phyloP scores from a whole-genome alignment of 2,113 vertebrate genomes.

The Naja naja region DNA sequence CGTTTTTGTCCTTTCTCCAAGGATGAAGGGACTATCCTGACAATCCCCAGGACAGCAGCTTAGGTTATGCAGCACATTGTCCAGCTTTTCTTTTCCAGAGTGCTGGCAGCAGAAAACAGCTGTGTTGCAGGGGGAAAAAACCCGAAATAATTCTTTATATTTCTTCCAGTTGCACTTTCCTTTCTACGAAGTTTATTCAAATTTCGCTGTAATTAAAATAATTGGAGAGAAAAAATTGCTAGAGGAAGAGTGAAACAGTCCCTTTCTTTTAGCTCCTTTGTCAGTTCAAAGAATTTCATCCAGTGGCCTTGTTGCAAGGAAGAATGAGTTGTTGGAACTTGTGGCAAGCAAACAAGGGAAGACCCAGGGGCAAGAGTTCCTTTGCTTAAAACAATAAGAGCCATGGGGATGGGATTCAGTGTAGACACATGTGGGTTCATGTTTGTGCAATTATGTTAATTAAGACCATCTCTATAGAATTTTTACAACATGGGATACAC shows the following conservation, averaged over 20 bases:
- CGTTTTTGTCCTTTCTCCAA: not conserved
- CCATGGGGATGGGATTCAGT: not conserved
- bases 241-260: not conserved
- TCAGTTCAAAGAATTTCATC: not conserved
- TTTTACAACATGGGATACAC: not conserved
- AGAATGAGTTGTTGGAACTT: not conserved
- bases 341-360: not conserved
- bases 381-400: not conserved
- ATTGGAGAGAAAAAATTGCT: not conserved
- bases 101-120: not conserved
- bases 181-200: not conserved
- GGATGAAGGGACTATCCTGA: not conserved
- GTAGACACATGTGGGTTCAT: not conserved
- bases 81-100: not conserved
- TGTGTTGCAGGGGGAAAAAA: not conserved
- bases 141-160: not conserved
- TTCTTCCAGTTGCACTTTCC: not conserved
- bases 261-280: not conserved
- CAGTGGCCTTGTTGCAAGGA: not conserved
- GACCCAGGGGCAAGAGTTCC: not conserved
- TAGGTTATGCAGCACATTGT: not conserved
- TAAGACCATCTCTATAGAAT: not conserved
- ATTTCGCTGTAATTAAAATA: not conserved
- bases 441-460: not conserved
- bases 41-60: not conserved